Conservation (phyloP, 1,140 invertebrate species). For the Zaprionus camerounensis region DNA sequence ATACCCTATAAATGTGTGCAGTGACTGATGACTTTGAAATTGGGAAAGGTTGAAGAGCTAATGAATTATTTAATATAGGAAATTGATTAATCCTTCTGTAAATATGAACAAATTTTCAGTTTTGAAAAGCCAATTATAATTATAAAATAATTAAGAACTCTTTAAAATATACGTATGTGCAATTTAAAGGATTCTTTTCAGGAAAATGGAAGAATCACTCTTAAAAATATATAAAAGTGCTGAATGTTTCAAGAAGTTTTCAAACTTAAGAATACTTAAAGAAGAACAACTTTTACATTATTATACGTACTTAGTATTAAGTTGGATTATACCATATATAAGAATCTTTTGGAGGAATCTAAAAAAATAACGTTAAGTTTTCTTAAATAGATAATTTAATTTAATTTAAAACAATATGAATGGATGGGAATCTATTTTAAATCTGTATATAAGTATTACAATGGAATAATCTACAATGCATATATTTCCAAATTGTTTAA, state of each 20-base stretch:
- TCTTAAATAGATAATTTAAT: no score
- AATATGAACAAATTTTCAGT: background rate
- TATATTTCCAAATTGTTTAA: no score
- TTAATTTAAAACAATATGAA: no score
- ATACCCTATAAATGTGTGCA: constrained; percentile 24
- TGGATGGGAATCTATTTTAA: no score
- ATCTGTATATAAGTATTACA: no score
- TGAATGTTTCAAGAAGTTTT: background rate
- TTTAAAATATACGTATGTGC: no score
- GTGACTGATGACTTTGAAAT: background rate
- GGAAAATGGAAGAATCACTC: background rate
- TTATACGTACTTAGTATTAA: background rate
- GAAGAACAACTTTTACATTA: no score
- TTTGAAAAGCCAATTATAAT: background rate
- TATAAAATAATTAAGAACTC: no score
- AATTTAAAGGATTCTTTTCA: background rate
- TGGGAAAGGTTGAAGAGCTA: background rate
- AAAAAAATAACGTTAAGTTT: background rate
- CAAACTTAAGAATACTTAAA: background rate
- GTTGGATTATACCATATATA: background rate
- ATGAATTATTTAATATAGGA: background rate
- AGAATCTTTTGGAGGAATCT: background rate
- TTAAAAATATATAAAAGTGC: background rate
- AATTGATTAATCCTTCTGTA: background rate
- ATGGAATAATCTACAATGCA: no score